A percentile compares a stretch with the other conserved stretches of the same genome.
Conservation (phyloP, 2,888 invertebrate species). For the Andrena marginata region DNA sequence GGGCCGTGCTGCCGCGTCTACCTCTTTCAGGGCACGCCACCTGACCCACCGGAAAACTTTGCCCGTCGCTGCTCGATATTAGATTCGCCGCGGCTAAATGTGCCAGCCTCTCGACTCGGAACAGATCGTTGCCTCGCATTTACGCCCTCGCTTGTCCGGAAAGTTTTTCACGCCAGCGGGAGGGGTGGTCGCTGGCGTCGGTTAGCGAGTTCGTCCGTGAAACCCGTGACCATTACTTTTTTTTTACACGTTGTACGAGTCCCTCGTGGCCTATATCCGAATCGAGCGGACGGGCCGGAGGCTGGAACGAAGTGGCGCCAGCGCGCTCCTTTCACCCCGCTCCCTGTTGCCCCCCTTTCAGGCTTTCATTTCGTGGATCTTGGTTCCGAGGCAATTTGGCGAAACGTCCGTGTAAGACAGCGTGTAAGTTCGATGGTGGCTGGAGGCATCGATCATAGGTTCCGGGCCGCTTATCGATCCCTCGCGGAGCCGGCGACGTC, state of each 20-base stretch:
- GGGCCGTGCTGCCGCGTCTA: not conserved
- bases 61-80: conserved; percentile 56
- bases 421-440: no score
- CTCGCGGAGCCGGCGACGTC: not conserved
- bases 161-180: conserved; percentile 16
- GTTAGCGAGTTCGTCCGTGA: no score
- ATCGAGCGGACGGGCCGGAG: conserved; percentile 25
- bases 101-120: conserved; percentile 28
- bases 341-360: not conserved
- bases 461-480: conserved; percentile 16
- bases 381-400: not conserved
- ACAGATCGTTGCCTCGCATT: conserved; percentile 44
- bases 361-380: not conserved
- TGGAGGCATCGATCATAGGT: no score
- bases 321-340: conserved; percentile 15
- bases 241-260: not conserved
- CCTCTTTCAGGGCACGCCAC: conserved; percentile 16
- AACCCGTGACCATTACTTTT: not conserved
- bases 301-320: conserved; percentile 30
- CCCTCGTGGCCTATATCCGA: conserved; percentile 58
- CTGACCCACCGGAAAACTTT: conserved; percentile 59
- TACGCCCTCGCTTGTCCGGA: not conserved
- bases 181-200: no score
- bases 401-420: not conserved
- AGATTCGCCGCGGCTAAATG: conserved; percentile 52